Evolutionary conservation across 2,888 invertebrate genomes (phyloP).

Genomic region (Apantesis nais): DNA sequence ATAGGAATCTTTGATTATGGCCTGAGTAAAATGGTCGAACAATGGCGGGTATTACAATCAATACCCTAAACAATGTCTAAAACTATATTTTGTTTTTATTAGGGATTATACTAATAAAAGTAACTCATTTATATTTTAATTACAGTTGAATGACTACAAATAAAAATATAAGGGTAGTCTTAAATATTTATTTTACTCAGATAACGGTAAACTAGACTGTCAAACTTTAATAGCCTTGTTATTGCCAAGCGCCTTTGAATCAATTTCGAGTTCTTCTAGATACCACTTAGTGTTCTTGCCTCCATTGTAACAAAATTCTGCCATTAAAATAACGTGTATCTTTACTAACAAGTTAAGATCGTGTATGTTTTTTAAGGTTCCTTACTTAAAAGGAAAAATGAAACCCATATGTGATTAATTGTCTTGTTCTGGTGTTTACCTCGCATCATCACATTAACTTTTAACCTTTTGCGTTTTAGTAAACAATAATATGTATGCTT

Average conservation of each 20-base stretch:
- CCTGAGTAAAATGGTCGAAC: too few relatives aligned
- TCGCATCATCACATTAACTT: too few relatives aligned
- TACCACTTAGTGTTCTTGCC: neutral
- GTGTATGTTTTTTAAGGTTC: neutral
- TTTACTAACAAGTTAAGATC: neutral
- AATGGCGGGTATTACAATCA: too few relatives aligned
- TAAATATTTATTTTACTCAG: neutral
- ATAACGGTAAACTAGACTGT: constrained; percentile 2
- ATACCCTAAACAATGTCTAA: too few relatives aligned
- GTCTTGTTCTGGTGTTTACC: neutral
- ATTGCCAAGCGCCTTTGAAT: constrained; percentile 8
- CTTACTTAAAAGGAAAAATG: neutral
- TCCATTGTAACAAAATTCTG: neutral
- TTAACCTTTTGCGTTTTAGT: too few relatives aligned
- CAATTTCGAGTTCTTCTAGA: constrained; percentile 4
- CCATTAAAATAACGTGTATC: constrained; percentile 19
- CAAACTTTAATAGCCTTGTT: constrained; percentile 12
- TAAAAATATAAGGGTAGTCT: neutral
- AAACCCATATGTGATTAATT: neutral
- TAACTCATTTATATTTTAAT: neutral
- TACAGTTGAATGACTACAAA: neutral
- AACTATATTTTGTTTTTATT: too few relatives aligned
- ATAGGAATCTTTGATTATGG: too few relatives aligned
- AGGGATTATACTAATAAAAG: neutral
- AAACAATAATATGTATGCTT: too few relatives aligned